phyloP scores from a whole-genome alignment of 2,888 invertebrate species.

The Ectobius pallidus region DNA sequence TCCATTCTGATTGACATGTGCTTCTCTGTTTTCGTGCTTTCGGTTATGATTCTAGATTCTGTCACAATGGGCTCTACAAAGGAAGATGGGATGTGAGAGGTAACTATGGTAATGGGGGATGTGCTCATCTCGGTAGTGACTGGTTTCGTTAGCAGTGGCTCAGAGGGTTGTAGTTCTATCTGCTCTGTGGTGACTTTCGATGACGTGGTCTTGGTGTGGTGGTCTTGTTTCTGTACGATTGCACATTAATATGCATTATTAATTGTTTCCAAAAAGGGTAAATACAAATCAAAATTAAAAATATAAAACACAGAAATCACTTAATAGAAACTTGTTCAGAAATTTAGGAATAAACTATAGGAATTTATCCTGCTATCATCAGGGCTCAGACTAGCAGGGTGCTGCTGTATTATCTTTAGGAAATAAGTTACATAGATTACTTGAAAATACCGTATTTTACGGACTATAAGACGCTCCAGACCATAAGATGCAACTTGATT shows the following conservation, averaged over 20 bases:
- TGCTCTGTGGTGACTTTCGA: conserved; percentile 21
- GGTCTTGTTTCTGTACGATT: neutral
- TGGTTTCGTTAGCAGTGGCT: conserved; percentile 1
- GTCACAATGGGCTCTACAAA: conserved; percentile 23
- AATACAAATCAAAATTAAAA: too few relatives aligned
- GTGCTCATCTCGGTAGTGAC: conserved; percentile 20
- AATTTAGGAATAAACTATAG: too few relatives aligned
- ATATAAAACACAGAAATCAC: too few relatives aligned
- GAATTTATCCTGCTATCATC: too few relatives aligned
- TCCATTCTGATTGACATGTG: conserved; percentile 47
- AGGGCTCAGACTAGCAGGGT: too few relatives aligned
- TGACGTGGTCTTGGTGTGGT: conserved; percentile 2
- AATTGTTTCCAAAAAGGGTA: too few relatives aligned
- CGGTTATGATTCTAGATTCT: conserved; percentile 45
- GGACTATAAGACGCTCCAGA: too few relatives aligned
- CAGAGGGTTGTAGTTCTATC: neutral
- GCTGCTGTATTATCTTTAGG: too few relatives aligned
- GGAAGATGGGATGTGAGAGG: conserved; percentile 21
- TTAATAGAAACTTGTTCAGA: too few relatives aligned
- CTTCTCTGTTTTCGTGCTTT: conserved; percentile 48
- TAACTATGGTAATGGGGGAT: conserved; percentile 12
- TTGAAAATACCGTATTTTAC: too few relatives aligned
- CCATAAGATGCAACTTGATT: too few relatives aligned
- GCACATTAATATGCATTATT: neutral
- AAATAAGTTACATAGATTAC: too few relatives aligned